Evolutionary conservation across 2,113 vertebrate species (phyloP).

Genomic region (Myotis brandtii): DNA sequence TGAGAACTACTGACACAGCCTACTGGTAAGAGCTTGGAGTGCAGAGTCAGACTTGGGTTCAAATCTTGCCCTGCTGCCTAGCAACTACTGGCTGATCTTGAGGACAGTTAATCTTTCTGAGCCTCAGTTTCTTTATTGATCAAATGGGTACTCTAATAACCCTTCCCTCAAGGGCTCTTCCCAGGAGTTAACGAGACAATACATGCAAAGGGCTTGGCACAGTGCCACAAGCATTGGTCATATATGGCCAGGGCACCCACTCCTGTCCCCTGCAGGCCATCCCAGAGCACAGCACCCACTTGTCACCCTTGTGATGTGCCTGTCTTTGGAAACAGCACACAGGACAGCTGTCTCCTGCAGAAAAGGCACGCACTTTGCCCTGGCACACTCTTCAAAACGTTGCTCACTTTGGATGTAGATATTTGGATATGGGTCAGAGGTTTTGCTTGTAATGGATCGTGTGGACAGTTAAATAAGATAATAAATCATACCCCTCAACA

Average conservation of each 20-base stretch:
- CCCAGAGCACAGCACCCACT: background rate
- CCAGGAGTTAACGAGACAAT: background rate
- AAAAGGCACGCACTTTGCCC: background rate
- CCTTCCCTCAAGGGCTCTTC: background rate
- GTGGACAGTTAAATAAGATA: background rate
- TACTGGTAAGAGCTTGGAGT: background rate
- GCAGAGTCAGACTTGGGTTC: background rate
- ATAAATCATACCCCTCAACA: background rate
- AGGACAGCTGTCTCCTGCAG: background rate
- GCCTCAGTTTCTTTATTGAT: conserved; percentile 42
- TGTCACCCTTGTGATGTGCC: conserved; percentile 17
- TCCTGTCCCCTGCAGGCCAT: conserved; percentile 74
- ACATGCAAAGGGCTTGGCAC: background rate
- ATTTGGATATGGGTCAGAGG: background rate
- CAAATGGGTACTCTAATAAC: background rate
- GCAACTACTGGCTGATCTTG: background rate
- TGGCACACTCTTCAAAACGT: background rate
- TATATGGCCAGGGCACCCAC: background rate
- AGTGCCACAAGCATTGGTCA: background rate
- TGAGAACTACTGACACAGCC: background rate
- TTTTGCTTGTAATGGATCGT: background rate
- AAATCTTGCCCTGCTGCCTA: background rate
- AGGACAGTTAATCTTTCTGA: background rate
- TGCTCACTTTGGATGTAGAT: background rate
- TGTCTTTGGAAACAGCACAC: conserved; percentile 56